phyloP scores from a whole-genome alignment of 1,140 invertebrate genomes.

The Zelostemma sp. region DNA sequence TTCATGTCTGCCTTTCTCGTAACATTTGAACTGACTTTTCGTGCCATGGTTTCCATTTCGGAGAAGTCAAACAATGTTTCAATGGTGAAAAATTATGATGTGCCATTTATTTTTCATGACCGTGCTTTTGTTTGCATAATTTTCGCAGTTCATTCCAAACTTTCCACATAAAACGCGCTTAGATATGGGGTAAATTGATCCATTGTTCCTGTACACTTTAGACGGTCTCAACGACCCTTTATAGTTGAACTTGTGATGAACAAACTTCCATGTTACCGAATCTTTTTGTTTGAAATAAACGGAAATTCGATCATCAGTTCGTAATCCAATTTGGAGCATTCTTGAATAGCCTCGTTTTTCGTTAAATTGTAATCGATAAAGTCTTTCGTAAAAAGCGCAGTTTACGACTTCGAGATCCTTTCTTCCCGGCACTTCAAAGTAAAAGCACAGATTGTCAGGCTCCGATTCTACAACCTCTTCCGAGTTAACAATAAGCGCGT shows the following conservation, averaged over 20 bases:
- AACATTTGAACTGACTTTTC: too few relatives aligned
- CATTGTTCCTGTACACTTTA: slow-evolving; percentile 16
- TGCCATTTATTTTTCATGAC: too few relatives aligned
- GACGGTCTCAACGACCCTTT: slow-evolving; percentile 16
- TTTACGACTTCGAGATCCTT: slow-evolving; percentile 14
- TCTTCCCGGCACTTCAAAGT: slow-evolving; percentile 3
- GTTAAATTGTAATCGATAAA: too few relatives aligned
- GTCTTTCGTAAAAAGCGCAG: slow-evolving; percentile 9
- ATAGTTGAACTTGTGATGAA: slow-evolving; percentile 24
- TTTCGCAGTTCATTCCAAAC: slow-evolving; percentile 4
- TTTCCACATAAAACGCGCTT: background rate
- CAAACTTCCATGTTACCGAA: slow-evolving; percentile 17
- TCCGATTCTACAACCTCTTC: background rate
- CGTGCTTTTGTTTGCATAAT: too few relatives aligned
- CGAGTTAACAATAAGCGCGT: slow-evolving; percentile 25
- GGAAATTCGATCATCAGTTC: too few relatives aligned
- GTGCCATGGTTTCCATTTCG: too few relatives aligned
- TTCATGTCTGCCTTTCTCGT: too few relatives aligned
- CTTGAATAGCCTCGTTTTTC: too few relatives aligned
- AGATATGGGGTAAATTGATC: slow-evolving; percentile 12
- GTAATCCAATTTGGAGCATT: too few relatives aligned
- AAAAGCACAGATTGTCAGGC: slow-evolving; percentile 18
- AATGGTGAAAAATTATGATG: too few relatives aligned
- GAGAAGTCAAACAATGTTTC: too few relatives aligned
- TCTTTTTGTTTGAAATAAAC: too few relatives aligned